Conservation (phyloP, 2,113 vertebrate species). For the Colaptes auratus region DNA sequence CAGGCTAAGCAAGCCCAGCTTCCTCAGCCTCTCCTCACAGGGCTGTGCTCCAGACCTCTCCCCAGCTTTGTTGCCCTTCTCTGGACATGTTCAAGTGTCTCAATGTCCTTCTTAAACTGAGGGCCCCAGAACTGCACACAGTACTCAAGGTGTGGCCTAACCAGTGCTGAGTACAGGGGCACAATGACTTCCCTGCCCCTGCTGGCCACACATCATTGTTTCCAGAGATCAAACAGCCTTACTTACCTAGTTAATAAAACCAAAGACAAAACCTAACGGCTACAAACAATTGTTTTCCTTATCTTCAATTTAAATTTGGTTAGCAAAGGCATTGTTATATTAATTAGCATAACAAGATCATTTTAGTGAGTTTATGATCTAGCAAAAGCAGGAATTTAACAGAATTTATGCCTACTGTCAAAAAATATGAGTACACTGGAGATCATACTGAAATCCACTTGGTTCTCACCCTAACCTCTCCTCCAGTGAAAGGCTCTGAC, state of each 20-base stretch:
- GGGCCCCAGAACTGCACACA: too few species aligned
- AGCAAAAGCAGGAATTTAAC: neutral
- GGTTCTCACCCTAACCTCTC: neutral
- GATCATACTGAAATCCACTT: neutral
- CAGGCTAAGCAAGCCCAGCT: too few species aligned
- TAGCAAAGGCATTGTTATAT: neutral
- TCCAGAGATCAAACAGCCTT: neutral
- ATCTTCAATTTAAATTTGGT: neutral
- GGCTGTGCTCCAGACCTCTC: too few species aligned
- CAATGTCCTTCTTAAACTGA: too few species aligned
- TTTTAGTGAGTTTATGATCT: neutral
- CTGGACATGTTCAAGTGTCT: too few species aligned
- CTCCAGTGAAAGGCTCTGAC: neutral
- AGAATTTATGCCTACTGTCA: neutral
- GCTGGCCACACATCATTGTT: neutral
- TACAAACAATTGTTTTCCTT: neutral
- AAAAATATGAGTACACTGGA: neutral
- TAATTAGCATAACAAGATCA: neutral
- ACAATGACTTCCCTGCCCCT: too few species aligned
- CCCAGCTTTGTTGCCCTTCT: too few species aligned
- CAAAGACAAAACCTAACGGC: neutral
- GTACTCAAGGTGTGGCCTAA: too few species aligned
- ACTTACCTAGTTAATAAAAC: neutral
- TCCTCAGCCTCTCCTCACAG: too few species aligned
- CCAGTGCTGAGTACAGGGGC: too few species aligned